A percentile compares a stretch with the other conserved stretches of the same genome.
Evolutionary conservation across 2,888 invertebrate species (phyloP).

Genomic region (Rhaphigaster nebulosa): DNA sequence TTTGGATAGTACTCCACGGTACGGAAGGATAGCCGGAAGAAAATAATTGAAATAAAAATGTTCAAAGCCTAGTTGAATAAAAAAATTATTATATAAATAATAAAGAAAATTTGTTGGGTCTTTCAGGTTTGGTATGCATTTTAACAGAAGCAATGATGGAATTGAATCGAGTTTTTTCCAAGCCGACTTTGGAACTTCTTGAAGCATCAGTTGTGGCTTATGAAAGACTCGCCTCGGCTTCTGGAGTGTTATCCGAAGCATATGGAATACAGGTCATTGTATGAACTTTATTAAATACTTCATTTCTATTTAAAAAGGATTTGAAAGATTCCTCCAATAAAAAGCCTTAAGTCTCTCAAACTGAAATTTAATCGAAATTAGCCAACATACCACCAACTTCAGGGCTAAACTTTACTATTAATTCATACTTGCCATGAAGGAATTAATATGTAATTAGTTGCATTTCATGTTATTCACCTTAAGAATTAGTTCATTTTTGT

Average conservation of each 20-base stretch:
- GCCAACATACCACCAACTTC: too few species aligned
- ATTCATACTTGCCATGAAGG: too few species aligned
- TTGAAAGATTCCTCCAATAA: too few species aligned
- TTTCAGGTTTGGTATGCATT: not conserved
- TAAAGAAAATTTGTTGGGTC: not conserved
- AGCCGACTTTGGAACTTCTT: not conserved
- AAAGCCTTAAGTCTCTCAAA: too few species aligned
- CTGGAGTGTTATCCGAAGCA: not conserved
- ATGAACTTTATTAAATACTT: not conserved
- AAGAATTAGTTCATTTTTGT: too few species aligned
- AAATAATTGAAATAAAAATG: not conserved
- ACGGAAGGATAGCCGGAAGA: too few species aligned
- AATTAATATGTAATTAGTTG: too few species aligned
- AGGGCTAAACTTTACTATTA: too few species aligned
- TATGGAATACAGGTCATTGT: constrained; percentile 27
- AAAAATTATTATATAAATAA: not conserved
- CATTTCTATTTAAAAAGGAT: not conserved
- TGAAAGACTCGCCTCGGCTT: not conserved
- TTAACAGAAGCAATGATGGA: not conserved
- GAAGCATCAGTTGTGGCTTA: constrained; percentile 26
- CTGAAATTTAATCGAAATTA: too few species aligned
- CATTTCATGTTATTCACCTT: too few species aligned
- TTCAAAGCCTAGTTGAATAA: not conserved
- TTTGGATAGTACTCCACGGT: too few species aligned
- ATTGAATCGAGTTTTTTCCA: not conserved